Base-by-base conservation (phyloP, 2,113 vertebrate genomes). In the Polypterus bichir region DNA sequence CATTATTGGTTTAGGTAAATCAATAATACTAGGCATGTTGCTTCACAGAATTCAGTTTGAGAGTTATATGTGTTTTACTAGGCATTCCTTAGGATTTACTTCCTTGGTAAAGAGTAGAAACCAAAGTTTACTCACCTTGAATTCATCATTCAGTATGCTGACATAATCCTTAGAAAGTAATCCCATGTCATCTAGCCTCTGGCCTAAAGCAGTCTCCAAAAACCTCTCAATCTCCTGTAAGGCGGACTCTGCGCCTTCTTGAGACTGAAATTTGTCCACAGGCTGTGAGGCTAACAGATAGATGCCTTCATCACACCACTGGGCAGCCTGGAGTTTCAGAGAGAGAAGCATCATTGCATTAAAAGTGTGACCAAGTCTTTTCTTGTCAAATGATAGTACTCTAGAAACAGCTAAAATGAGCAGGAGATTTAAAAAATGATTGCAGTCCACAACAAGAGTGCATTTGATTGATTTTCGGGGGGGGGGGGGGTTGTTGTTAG, bases 231-330 rank as follows among this genome's bases (percentile, higher is more conserved):
- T 88, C 70, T 99, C 96, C 71, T 90, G 90, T 60, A 99, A 80
- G 0, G 96, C 95, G 0, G 91, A 81, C 82, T 99, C 91, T 0
- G 95, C 96, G 4, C 96, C 95, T 27, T 98, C 96, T 49, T 98
- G 95, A 47, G 94, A 94, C 66, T 97, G 93, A 76, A 93, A 98
- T 71, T 95, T 97, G 81, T 99, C 96, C 58, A 99, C 93, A 0
- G 91, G 90, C 67, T 99, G 96, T 0, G 89, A 96, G 4, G 95
- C 96, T 76, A 99, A 81, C 72, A 99, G 78, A 74, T 91, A 99
- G 65, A 98, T 93, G 5, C 96, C 96, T 70, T 94, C 89, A 11
- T 97, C 94, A 1, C 90, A 92, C 93, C 95, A 97, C 66, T 83
- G 90, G 67, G 91, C 84, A 49, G 91, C 88, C 96, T 99, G 70